Evolutionary conservation across 2,888 invertebrate genomes (phyloP).

Genomic region (Ophraella communa): DNA sequence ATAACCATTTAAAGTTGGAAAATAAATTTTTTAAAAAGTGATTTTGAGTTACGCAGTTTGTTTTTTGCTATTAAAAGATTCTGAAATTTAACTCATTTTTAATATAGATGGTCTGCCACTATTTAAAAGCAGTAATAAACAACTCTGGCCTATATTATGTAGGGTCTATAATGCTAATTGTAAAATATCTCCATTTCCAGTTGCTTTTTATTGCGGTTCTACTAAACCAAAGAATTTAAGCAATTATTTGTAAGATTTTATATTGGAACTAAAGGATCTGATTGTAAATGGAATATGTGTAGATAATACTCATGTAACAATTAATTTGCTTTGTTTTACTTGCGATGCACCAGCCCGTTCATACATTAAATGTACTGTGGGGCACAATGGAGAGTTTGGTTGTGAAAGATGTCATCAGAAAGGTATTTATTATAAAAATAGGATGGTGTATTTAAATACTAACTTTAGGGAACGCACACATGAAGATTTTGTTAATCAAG

Average conservation of each 20-base stretch:
- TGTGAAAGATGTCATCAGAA: slow-evolving; percentile 20
- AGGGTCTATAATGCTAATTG: slow-evolving; percentile 9
- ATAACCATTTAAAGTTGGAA: no score
- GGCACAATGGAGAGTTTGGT: slow-evolving; percentile 17
- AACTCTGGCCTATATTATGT: slow-evolving; percentile 16
- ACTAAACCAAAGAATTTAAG: slow-evolving; percentile 11
- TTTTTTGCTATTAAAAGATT: slow-evolving; percentile 9
- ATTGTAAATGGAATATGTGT: slow-evolving; percentile 9
- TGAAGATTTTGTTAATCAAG: slow-evolving; percentile 3
- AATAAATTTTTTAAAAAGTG: no score
- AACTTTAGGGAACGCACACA: slow-evolving; percentile 16
- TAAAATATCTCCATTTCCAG: slow-evolving; percentile 14
- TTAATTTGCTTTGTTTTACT: slow-evolving; percentile 12
- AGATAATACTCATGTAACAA: slow-evolving; percentile 8
- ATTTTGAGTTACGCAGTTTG: no score
- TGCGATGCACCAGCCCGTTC: slow-evolving; percentile 25
- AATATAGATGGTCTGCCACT: slow-evolving; percentile 19
- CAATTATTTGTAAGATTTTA: slow-evolving; percentile 17
- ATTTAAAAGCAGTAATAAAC: slow-evolving; percentile 10
- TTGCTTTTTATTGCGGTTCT: slow-evolving; percentile 18
- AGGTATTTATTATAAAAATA: slow-evolving; percentile 18
- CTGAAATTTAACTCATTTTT: slow-evolving; percentile 6
- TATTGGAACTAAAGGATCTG: slow-evolving; percentile 13
- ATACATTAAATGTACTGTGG: slow-evolving; percentile 9
- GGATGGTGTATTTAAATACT: slow-evolving; percentile 9